Evolutionary conservation across 2,797 vertebrate genomes (phyloP), one percentile per base, ranked within the genome.

Genomic region (Argyrosomus regius): DNA sequence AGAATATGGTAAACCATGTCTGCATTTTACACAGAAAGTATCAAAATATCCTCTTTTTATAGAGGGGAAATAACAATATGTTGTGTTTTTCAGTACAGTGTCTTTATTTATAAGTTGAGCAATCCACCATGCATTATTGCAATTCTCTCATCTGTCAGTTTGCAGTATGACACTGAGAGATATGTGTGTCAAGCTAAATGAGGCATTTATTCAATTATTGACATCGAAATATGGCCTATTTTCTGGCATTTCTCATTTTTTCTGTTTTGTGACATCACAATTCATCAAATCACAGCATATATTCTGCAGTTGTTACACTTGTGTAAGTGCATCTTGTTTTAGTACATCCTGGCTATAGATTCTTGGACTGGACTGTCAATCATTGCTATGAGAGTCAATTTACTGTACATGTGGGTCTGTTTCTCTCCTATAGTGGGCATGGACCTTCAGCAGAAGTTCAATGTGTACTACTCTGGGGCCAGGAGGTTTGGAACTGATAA

Each of bases 371-470:
- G 9, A 61, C 28, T 58, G 31, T 0, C 11, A 9, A 8, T 63
- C 10, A 26, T 0, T 65, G n/a, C 26, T 48, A 7, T 49, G 45
- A 17, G 2, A 22, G 46, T 43, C 2, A 16, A 53, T 65, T 54
- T 14, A 56, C 20, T 46, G 2, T 24, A 26, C 22, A 64, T 45
- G 5, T 45, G 10, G 12, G 5, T 0, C 0, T 61, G 58, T 56
- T 60, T 28, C 35, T 90, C 68, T 68, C 57, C 63, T 88, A 16
- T 75, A 99, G 98, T 98, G 92, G 98, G 98, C 58, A 83, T 99
- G 79, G 98, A 99, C 89, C 94, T 98, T 93, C 97, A 97, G 84
- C 95, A 95, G 90, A 93, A 78, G 61, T 97, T 96, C 88, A 96
- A 83, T 20, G 93, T 94, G 50, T 96, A 95, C 92, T 99, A 96